Evolutionary conservation across 1,140 invertebrate genomes (phyloP).

Genomic region (Micrasema longulum): DNA sequence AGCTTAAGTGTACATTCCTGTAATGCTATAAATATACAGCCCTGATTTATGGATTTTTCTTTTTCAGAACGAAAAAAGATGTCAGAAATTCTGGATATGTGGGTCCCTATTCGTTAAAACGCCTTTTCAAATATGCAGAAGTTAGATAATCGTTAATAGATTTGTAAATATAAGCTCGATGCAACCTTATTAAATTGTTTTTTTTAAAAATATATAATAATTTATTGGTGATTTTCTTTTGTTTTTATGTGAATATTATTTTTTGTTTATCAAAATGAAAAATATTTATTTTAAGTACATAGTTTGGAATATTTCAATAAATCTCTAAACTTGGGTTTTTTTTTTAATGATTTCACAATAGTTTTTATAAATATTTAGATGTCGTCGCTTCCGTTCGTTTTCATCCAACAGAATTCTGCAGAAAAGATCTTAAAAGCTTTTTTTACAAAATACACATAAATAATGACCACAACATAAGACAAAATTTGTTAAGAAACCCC

Average conservation of each 20-base stretch:
- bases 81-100: constrained; percentile 70
- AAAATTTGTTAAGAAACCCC: too few relatives aligned
- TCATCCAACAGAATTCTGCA: too few relatives aligned
- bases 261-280: background rate
- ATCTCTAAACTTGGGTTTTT: background rate
- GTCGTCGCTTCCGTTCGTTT: too few relatives aligned
- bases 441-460: too few relatives aligned
- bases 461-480: too few relatives aligned
- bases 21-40: background rate
- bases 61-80: constrained; percentile 74
- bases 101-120: constrained; percentile 75
- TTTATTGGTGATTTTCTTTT: background rate
- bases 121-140: too few relatives aligned
- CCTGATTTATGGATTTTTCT: constrained; percentile 51
- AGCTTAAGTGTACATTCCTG: background rate
- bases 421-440: too few relatives aligned
- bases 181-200: background rate
- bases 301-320: background rate
- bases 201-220: background rate
- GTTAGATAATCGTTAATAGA: background rate
- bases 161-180: background rate
- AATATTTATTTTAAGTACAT: background rate
- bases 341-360: background rate
- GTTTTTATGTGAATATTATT: background rate
- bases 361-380: too few relatives aligned